Conservation (phyloP, 2,888 invertebrate species). For the Diarsia rubi region DNA sequence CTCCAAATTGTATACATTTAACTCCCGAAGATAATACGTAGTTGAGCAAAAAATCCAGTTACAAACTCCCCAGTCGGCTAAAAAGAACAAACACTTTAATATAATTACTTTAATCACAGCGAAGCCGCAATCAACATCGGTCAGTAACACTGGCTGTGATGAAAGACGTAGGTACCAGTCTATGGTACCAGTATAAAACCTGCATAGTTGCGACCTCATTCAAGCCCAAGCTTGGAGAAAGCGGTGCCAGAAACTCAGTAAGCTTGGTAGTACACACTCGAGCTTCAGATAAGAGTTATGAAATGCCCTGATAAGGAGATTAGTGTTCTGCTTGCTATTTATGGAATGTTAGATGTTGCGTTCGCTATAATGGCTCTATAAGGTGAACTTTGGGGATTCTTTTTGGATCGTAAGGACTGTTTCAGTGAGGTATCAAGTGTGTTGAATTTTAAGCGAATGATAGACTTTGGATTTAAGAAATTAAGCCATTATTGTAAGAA, state of each 20-base stretch:
- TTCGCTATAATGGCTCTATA: constrained; percentile 22
- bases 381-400: constrained; percentile 3
- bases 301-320: constrained; percentile 62
- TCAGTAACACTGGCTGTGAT: constrained; percentile 58
- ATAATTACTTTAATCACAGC: constrained; percentile 45
- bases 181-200: constrained; percentile 45
- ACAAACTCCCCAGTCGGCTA: not conserved
- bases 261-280: constrained; percentile 42
- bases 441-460: not conserved
- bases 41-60: constrained; percentile 15
- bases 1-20: not conserved
- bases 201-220: constrained; percentile 58
- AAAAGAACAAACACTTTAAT: constrained; percentile 41
- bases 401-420: not conserved
- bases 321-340: constrained; percentile 56
- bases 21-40: not conserved
- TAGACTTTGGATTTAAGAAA: not conserved
- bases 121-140: constrained; percentile 48
- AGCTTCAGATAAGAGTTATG: constrained; percentile 64
- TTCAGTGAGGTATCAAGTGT: not conserved
- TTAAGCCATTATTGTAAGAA: too few species aligned
- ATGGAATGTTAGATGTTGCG: constrained; percentile 53
- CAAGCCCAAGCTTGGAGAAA: constrained; percentile 62
- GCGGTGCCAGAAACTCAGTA: constrained; percentile 44
- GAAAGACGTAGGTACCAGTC: constrained; percentile 51